Evolutionary conservation across 2,797 vertebrate genomes (phyloP).

Genomic region (Esox masquinongy): DNA sequence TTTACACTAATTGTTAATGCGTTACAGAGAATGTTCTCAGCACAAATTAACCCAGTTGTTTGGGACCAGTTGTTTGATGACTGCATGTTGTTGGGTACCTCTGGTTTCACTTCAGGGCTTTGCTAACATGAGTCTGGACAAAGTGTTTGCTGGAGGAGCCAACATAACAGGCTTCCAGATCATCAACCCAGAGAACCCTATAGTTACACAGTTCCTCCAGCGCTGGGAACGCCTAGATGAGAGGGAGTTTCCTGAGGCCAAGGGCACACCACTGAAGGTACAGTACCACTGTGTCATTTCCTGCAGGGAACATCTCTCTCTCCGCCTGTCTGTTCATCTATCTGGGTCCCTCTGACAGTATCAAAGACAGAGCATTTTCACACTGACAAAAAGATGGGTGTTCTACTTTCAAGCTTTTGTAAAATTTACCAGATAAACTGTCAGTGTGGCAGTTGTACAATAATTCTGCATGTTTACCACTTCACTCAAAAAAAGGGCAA

Average conservation of each 20-base stretch:
- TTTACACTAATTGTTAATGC: not conserved
- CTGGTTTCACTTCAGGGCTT: slow-evolving; percentile 81
- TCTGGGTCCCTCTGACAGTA: slow-evolving; percentile 14
- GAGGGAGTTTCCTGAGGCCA: slow-evolving; percentile 96
- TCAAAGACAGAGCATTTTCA: not conserved
- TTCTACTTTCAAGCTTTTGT: slow-evolving; percentile 1
- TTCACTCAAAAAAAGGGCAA: not conserved
- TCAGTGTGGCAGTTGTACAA: not conserved
- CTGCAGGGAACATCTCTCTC: slow-evolving; percentile 35
- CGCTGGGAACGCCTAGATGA: slow-evolving; percentile 97
- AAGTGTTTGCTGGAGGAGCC: slow-evolving; percentile 91
- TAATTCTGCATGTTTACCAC: not conserved
- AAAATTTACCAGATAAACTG: not conserved
- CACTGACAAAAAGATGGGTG: not conserved
- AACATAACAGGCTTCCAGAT: slow-evolving; percentile 98
- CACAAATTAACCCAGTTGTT: not conserved
- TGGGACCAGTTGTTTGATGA: not conserved
- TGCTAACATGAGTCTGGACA: slow-evolving; percentile 91
- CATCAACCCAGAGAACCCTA: slow-evolving; percentile 91
- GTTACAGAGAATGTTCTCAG: not conserved
- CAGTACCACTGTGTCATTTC: slow-evolving; percentile 29
- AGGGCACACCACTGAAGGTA: slow-evolving; percentile 92
- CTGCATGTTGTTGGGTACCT: slow-evolving; percentile 29
- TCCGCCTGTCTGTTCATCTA: slow-evolving; percentile 2
- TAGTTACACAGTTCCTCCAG: slow-evolving; percentile 96